Evolutionary conservation across 2,113 vertebrate genomes (phyloP), one percentile per base, ranked within the genome.

Genomic region (Hippocampus barbouri): DNA sequence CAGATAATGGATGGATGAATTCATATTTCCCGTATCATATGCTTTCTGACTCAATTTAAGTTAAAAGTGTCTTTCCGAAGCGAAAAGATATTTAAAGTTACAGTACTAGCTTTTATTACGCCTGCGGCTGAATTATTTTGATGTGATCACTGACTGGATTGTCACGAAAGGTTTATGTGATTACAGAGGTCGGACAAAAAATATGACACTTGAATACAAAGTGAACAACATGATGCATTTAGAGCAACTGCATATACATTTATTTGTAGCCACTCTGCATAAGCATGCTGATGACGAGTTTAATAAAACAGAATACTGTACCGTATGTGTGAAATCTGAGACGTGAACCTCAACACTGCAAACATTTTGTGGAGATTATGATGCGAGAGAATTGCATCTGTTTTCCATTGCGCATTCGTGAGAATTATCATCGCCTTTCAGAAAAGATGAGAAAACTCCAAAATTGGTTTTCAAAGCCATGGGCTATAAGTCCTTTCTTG

Each of bases 381-480:
- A 60, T 18, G 15, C 70, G 68, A 69, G 41, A 57, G 23, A 3
- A 60, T 4, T 27, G 23, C 73, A 80, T 78, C 74, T 84, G 84
- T 27, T 80, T 82, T 74, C 25, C 47, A 72, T 84, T 85, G 72
- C n/a, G 64, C 25, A 0, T 74, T 64, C 45, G 30, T 51, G 79
- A 82, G 74, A 85, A 82, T 40, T 40, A 77, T 75, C 6, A 8
- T 21, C 51, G 68, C 70, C 23, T 71, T 76, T 79, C 70, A 66
- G 63, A 5, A 59, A 71, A 74, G 82, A 77, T 81, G 71, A 81
- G 40, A 64, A 68, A 67, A 73, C 73, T 63, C 64, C 71, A 75
- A 81, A 69, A 72, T 23, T 27, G 45, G 56, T 63, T 21, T 72
- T 83, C 47, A 72, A 56, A 11, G 68, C 71, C 69, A 23, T 64